Base-by-base conservation (phyloP, 2,113 vertebrate genomes). In the Tragelaphus imberbis region DNA sequence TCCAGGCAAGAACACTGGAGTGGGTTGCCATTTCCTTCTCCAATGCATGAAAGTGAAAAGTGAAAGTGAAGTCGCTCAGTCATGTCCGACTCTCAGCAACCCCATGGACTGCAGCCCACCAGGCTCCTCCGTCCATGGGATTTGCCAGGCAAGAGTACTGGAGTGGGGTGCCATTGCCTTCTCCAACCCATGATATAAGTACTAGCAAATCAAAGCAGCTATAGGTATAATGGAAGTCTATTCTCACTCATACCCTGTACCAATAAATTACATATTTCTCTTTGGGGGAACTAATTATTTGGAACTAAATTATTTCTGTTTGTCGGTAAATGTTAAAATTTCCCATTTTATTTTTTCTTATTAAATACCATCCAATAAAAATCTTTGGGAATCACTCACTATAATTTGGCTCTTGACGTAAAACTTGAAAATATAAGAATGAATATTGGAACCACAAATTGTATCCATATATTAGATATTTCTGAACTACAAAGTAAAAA, bases 351-450 rank as follows among this genome's bases (percentile, higher is more conserved):
- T 65, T 77, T 86, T 94, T 84, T 89, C 7, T 68, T 77, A 88
- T 71, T 89, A 68, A 96, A 55, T 51, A 59, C 14, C 14, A 90
- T 16, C 23, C 36, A 91, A 84, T 17, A 84, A 87, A 96, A 97
- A 15, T 13, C 11, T 84, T 53, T 90, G 40, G 13, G 7, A 94
- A 94, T 87, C 27, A 94, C 84, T 63, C 53, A 58, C 11, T 88
- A 13, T 33, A 90, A 93, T 87, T 56, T 85, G 81, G 14, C 30
- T 95, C 53, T 84, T 87, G 17, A 94, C 3, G 5, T 92, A 92
- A 84, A 94, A 87, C 4, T 90, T 95, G n/a, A 95, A 97, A 96
- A 88, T 23, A 40, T 28, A 16, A 91, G 40, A 86, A 89, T 61
- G 7, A 82, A 94, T 86, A 90, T 44, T 12, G 82, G 21, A 91